Evolutionary conservation across 2,888 invertebrate genomes (phyloP), one percentile per base, ranked within the genome.

Genomic region (Pollenia griseotomentosa): DNA sequence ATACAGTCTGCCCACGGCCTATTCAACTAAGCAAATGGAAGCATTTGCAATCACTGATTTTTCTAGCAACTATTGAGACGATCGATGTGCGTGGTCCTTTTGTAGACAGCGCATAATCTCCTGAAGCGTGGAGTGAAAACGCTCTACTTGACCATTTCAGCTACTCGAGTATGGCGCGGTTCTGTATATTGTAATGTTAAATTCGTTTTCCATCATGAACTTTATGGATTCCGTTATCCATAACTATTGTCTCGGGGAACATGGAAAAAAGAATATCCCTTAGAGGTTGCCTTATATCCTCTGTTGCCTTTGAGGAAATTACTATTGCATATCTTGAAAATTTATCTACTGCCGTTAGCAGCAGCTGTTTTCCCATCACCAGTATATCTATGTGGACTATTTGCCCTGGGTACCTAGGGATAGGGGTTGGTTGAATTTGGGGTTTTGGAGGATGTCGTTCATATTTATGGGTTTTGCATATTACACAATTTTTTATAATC

Each of bases 121-220:
- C 3, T 33, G 33, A 33, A 33, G 33, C 1, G 33, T 33, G 33
- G 33, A 33, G 33, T 33, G 33, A 33, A 33, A 33, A 33, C 33
- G 33, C 33, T 33, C 2, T 33, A 33, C 33, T 33, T 33, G 33
- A 3, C 4, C 33, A 33, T 33, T 33, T 33, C 2, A 33, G 33
- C 33, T 33, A 33, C 33, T 33, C 2, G 33, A 33, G 33, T 33
- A 33, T 33, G 33, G 33, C 33, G 33, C 33, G 33, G 33, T 33
- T 33, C 33, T 33, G 3, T 33, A 33, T 33, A 33, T 33, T 33
- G 33, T 33, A 33, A 33, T 33, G 2, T 33, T 33, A 33, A 74
- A 66, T 59, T 42, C 12, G 23, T 80, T 53, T 42, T 14, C 23
- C 10, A 53, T 12, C 68, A 59, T 59, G 40, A 68, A 74, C 16